A percentile compares a stretch with the other conserved stretches of the same genome.
Conservation (phyloP, 2,888 invertebrate genomes). For the Willowsia nigromaculata region DNA sequence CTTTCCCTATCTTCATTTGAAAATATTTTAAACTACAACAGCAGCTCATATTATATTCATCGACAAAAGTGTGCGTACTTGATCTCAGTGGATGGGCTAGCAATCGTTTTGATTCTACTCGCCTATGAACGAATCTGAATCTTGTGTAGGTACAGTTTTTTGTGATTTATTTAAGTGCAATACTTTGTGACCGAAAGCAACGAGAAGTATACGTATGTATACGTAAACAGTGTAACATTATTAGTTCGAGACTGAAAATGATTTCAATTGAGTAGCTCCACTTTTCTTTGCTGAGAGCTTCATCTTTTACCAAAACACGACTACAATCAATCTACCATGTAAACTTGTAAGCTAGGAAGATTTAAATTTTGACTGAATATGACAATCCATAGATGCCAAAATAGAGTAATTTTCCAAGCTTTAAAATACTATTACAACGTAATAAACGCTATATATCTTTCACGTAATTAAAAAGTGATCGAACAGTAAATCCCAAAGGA, state of each 20-base stretch:
- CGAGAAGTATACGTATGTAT: neutral
- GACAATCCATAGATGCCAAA: slow-evolving; percentile 64
- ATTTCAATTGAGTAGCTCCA: neutral
- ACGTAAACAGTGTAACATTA: neutral
- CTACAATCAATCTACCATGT: slow-evolving; percentile 43
- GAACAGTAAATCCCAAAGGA: neutral
- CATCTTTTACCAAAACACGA: neutral
- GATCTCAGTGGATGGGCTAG: neutral
- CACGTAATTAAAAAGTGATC: neutral
- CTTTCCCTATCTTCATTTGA: neutral
- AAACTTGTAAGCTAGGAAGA: slow-evolving; percentile 2
- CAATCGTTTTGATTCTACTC: slow-evolving; percentile 20
- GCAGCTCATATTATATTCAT: no score
- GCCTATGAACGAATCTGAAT: slow-evolving; percentile 9
- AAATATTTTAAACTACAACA: no score
- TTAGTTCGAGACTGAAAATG: neutral
- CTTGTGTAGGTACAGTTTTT: neutral
- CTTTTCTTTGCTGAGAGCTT: neutral
- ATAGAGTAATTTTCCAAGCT: slow-evolving; percentile 52
- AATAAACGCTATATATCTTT: neutral
- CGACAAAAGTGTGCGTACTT: neutral
- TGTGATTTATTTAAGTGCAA: slow-evolving; percentile 38
- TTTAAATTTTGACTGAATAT: slow-evolving; percentile 23
- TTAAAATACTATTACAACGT: neutral
- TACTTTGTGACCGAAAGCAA: slow-evolving; percentile 13